Base-by-base conservation (phyloP, 1,140 invertebrate species). In the Trichoplusia ni region DNA sequence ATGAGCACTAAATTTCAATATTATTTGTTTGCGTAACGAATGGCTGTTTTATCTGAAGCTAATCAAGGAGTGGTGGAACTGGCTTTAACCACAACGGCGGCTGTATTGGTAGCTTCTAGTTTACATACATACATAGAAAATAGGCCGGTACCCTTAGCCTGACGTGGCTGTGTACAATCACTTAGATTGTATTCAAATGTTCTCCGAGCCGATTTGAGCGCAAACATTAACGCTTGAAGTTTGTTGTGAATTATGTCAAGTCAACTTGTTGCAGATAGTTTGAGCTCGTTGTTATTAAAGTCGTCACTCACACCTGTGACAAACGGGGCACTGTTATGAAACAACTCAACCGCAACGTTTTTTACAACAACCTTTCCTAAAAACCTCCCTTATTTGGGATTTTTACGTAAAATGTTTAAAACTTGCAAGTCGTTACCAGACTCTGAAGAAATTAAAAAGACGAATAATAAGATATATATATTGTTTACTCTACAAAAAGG, bases 181-280 rank as follows among this genome's bases (percentile, higher is more conserved):
- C 47, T 33, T 21, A 35, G 47, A 51, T 35, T 51, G 16, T 51
- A 51, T 51, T 51, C 18, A 13, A 31, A 51, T 51, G 47, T 35
- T 51, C 42, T 13, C 42, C 8, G 13, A 46, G 23, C 21, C 21
- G 40, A 25, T 25, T 25, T 19, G 14, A 9, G 44, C 25, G 46
- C 16, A 18, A 49, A 29, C 14, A 18, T 11, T 9, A 31, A 51
- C 29, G 21, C 47, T 11, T 33, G 13, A 19, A 33, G 46, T 33
- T 25, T 44, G 19, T 44, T 44, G 40, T 44, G 11, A 44, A 31
- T 49, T 13, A 25, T 23, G 2, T 9, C 16, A 4, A 19, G n/a
- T n/a, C 35, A 21, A 9, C n/a, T 51, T 51, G 29, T 21, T 51
- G 31, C 18, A 18, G 8, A 23, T 49, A n/a, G 14, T 29, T 47